These are phyloP conservation scores for Merops nubicus DNA, from an alignment of 2,113 vertebrate species.

Conservation along the genomic window DNA sequence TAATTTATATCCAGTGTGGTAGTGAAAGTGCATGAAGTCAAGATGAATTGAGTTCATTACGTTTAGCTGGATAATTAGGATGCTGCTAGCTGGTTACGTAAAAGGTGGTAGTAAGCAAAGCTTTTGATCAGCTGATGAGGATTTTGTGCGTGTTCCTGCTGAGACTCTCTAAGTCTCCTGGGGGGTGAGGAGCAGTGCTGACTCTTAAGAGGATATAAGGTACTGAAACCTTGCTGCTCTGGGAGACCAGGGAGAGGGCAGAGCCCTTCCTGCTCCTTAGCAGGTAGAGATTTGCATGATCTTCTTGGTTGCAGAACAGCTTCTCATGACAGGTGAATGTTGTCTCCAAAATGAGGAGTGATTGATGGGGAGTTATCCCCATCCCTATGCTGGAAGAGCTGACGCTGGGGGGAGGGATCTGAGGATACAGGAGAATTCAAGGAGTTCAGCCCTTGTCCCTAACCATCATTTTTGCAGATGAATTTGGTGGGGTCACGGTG, in stretches of 20 bases:
- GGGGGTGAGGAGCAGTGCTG: neutral
- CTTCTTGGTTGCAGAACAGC: neutral
- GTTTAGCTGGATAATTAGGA: conserved; percentile 38
- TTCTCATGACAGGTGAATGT: neutral
- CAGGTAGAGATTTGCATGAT: neutral
- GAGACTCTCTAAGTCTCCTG: neutral
- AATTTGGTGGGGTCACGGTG: neutral
- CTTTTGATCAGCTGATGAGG: conserved; percentile 53
- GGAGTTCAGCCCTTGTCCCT: neutral
- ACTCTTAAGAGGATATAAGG: conserved; percentile 10
- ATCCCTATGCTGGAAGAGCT: neutral
- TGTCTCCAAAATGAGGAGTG: neutral
- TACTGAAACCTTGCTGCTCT: neutral
- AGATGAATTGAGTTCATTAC: neutral
- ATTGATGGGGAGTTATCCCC: neutral
- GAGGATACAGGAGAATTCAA: neutral
- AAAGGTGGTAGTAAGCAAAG: conserved; percentile 42
- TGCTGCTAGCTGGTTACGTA: conserved; percentile 3
- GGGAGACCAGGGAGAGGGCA: neutral
- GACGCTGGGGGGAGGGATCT: too few relatives aligned
- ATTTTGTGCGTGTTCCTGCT: neutral
- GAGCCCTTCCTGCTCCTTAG: neutral
- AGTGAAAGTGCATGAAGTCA: neutral
- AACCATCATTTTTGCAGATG: accelerated
- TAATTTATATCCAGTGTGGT: neutral